A percentile compares a stretch with the other conserved stretches of the same genome.
Evolutionary conservation across 1,140 invertebrate genomes (phyloP).

Genomic region (Drosophila yakuba): DNA sequence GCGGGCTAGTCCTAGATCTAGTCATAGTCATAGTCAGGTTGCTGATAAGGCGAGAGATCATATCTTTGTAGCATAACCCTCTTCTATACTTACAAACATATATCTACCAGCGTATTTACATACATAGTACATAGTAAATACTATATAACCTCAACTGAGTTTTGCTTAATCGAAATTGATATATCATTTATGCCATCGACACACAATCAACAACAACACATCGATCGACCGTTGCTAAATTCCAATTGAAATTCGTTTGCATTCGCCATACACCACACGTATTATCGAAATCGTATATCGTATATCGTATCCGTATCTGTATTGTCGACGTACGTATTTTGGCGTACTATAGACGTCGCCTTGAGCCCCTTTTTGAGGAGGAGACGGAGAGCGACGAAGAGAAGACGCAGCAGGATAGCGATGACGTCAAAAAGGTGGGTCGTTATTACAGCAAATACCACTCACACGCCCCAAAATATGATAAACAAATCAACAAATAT

Average conservation of each 20-base stretch:
- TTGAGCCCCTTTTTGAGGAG: slow-evolving; percentile 89
- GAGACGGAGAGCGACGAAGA: slow-evolving; percentile 85
- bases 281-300: slow-evolving; percentile 51
- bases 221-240: slow-evolving; percentile 56
- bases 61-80: slow-evolving; percentile 16
- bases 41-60: neutral
- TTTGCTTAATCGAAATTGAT: slow-evolving; percentile 58
- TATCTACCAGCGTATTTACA: slow-evolving; percentile 25
- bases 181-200: slow-evolving; percentile 61
- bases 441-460: slow-evolving; percentile 74
- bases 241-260: slow-evolving; percentile 63
- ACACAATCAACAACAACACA: slow-evolving; percentile 25
- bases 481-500: too few relatives aligned
- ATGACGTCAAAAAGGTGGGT: slow-evolving; percentile 85
- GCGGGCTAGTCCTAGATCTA: slow-evolving; percentile 30
- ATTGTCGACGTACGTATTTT: slow-evolving; percentile 39
- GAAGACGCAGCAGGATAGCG: slow-evolving; percentile 84
- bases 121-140: neutral
- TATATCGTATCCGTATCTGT: slow-evolving; percentile 58
- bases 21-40: slow-evolving; percentile 34
- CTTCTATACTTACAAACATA: slow-evolving; percentile 2
- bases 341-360: slow-evolving; percentile 84
- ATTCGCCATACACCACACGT: slow-evolving; percentile 56
- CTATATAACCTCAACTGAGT: slow-evolving; percentile 7
- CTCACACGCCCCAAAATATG: slow-evolving; percentile 8